Base-by-base conservation (phyloP, 2,888 invertebrate species). In the Mechanitis messenoides region DNA sequence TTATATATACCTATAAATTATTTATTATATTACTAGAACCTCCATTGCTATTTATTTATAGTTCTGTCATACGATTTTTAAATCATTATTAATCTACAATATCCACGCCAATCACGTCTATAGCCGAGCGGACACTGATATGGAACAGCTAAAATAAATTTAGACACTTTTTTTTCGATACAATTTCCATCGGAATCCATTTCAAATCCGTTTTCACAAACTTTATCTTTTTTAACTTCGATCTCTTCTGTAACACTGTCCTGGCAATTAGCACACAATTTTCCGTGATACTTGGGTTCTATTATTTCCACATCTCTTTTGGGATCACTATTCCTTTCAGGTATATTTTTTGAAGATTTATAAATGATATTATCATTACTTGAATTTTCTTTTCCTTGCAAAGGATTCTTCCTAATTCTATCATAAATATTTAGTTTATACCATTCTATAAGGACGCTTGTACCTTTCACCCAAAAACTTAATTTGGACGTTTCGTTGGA, bases 71-170 rank as follows among this genome's bases (percentile, higher is more conserved):
- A 50, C 20, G 9, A 6, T 9, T 31, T 9, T n/a, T 31, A 50
- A 31, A 31, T 6, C 50, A 84, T 80, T 3, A 70, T 64, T 3
- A 73, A 61, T 71, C 85, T 76, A 59, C 87, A 88, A 63, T 71
- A 78, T 2, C 87, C 87, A 4, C 82, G 68, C 72, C 80, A 73
- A 63, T 87, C 88, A 20, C 67, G 71, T 60, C 76, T 79, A 50
- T 85, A 88, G 0, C 88, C 88, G 28, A 65, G 56, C 0, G 88
- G 88, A 62, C 88, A 89, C 56, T 87, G 85, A 53, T 65, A 70
- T 1, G 88, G 88, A 20, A 88, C 72, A 2, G 81, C 74, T 55
- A 87, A 64, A n/a, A 89, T 78, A 55, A 83, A 73, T 60, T 77
- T 81, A 7, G 81, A 81, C 11, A 67, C 67, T 60, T 71, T 72